Evolutionary conservation across 2,113 vertebrate genomes (phyloP), one percentile per base, ranked within the genome.

Genomic region (Anguilla rostrata): DNA sequence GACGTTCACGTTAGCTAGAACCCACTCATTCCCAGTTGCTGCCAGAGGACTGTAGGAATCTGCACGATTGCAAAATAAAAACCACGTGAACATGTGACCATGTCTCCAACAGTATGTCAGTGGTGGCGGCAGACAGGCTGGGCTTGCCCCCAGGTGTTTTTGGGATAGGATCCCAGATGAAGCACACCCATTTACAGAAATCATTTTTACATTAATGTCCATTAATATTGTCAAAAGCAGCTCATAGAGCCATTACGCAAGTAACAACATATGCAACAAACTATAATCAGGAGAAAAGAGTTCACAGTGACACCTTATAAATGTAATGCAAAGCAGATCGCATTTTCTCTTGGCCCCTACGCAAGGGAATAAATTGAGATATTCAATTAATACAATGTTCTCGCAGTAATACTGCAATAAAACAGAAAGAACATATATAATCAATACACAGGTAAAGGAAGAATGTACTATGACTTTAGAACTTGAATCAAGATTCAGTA

Each of bases 1-100:
- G 81, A 97, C 95, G 0, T 97, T 5, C 3, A 95, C 4, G 89
- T 99, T 99, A 87, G 95, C 93, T 86, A 99, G 88, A 2, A 99
- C 86, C 98, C 98, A 99, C 0, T 93, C 88, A 0, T 0, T 0
- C 22, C 18, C 0, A 0, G 0, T 0, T 0, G 85, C 26, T 60
- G 18, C 91, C 93, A 97, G 93, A 0, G 0, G 1, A 0, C 4
- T 0, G 0, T 3, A 0, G 6, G 81, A 87, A 0, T 0, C 96
- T 96, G 63, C 2, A 88, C 34, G 86, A 71, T 53, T 39, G 56
- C n/a, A 49, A 3, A 40, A 43, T 34, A 41, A 82, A 26, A 22
- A 3, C 60, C 20, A 26, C 22, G 8, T 66, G 60, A 66, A 26
- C 22, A 66, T 66, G 60, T 66, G 18, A 26, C 18, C 60, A 66